Conservation (phyloP, 2,797 vertebrate genomes). For the Muraenolepis orangiensis region DNA sequence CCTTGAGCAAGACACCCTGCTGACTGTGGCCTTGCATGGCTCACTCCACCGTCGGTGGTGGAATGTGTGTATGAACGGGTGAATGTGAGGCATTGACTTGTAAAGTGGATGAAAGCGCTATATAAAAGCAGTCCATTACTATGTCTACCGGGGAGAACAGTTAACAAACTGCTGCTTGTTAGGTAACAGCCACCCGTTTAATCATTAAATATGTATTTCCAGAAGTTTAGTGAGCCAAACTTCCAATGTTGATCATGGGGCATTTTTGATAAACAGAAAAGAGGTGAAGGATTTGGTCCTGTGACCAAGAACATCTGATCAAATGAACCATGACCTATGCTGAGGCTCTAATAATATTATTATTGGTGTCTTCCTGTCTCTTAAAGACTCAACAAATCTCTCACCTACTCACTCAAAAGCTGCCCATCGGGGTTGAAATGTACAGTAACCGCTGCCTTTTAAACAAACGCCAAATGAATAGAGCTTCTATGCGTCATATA, state of each 20-base stretch:
- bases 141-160: neutral
- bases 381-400: constrained; percentile 17
- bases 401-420: constrained; percentile 29
- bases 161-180: neutral
- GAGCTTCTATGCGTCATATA: constrained; percentile 33
- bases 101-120: too few species aligned
- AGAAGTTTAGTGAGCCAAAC: neutral
- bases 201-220: neutral
- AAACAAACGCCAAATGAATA: constrained; percentile 40
- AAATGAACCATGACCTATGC: neutral
- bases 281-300: neutral
- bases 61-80: too few species aligned
- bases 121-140: too few species aligned
- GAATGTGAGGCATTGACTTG: too few species aligned
- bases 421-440: constrained; percentile 16
- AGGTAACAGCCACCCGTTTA: neutral
- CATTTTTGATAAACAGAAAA: neutral
- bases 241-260: neutral
- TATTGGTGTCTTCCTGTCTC: neutral
- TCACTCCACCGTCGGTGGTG: too few species aligned
- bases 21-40: too few species aligned
- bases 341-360: neutral
- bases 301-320: neutral
- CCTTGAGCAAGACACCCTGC: too few species aligned
- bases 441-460: constrained; percentile 16